Evolutionary conservation across 2,113 vertebrate species (phyloP).

Genomic region (Desmodus rotundus): DNA sequence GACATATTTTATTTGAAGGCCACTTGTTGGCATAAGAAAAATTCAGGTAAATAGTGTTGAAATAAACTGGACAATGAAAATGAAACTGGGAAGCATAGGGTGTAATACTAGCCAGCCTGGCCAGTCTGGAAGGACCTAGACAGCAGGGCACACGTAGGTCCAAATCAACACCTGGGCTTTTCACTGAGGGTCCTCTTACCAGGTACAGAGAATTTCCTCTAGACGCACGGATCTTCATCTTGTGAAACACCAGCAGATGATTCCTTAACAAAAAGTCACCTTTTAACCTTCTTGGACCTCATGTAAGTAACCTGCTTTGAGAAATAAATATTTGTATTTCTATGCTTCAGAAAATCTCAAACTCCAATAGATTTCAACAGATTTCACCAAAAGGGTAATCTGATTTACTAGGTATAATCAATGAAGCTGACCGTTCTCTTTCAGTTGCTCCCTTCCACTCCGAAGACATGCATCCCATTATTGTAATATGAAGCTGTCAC

Average conservation of each 20-base stretch:
- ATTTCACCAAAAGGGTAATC: conserved; percentile 55
- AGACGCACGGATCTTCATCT: background rate
- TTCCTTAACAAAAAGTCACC: background rate
- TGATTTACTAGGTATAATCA: conserved; percentile 62
- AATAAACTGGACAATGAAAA: background rate
- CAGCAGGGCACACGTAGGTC: background rate
- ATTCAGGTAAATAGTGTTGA: background rate
- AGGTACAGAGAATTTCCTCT: background rate
- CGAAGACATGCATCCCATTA: conserved; percentile 63
- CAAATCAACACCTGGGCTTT: background rate
- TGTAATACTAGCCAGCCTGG: background rate
- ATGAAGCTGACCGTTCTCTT: conserved; percentile 60
- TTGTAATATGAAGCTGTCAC: conserved; percentile 61
- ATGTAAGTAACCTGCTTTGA: background rate
- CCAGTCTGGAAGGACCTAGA: background rate
- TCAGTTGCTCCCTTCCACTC: conserved; percentile 63
- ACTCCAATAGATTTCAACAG: conserved; percentile 46
- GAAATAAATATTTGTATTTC: background rate
- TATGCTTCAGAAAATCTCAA: conserved; percentile 54
- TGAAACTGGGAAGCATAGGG: background rate
- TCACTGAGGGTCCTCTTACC: background rate
- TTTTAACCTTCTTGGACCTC: background rate
- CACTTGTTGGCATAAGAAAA: background rate
- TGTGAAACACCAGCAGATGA: background rate
- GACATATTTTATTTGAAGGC: background rate